phyloP scores from a whole-genome alignment of 2,888 invertebrate genomes.

The Chrysotoxum bicinctum region DNA sequence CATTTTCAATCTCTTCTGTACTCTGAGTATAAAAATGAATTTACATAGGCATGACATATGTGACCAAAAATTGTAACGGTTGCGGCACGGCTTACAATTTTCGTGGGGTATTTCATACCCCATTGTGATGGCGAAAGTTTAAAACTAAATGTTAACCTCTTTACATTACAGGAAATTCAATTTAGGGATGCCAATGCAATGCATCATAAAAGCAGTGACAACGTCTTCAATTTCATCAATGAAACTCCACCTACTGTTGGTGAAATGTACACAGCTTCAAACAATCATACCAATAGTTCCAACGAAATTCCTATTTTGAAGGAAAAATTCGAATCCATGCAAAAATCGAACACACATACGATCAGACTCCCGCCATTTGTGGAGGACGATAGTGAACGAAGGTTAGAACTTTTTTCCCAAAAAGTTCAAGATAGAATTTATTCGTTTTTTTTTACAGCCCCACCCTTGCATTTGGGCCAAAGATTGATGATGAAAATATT shows the following conservation, averaged over 20 bases:
- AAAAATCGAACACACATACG: slow-evolving; percentile 74
- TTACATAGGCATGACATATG: too few relatives aligned
- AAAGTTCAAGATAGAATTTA: neutral
- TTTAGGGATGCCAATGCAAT: slow-evolving; percentile 19
- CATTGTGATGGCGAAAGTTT: too few relatives aligned
- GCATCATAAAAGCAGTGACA: slow-evolving; percentile 54
- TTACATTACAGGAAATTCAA: slow-evolving; percentile 29
- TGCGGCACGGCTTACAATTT: too few relatives aligned
- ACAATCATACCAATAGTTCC: neutral
- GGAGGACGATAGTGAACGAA: slow-evolving; percentile 78
- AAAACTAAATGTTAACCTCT: neutral
- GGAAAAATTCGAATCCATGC: slow-evolving; percentile 41
- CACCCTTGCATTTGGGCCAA: slow-evolving; percentile 83
- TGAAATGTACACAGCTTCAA: slow-evolving; percentile 19
- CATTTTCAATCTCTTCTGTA: too few relatives aligned
- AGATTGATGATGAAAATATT: slow-evolving; percentile 81
- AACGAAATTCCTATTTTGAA: slow-evolving; percentile 6
- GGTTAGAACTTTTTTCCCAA: neutral
- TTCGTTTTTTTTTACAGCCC: slow-evolving; percentile 75
- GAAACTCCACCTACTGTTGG: slow-evolving; percentile 28
- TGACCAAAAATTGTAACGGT: too few relatives aligned
- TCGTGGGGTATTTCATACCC: too few relatives aligned
- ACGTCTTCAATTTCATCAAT: slow-evolving; percentile 51
- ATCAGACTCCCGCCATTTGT: slow-evolving; percentile 78
- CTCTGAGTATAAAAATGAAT: too few relatives aligned